phyloP scores from a whole-genome alignment of 2,113 vertebrate genomes.

The Nematolebias whitei region DNA sequence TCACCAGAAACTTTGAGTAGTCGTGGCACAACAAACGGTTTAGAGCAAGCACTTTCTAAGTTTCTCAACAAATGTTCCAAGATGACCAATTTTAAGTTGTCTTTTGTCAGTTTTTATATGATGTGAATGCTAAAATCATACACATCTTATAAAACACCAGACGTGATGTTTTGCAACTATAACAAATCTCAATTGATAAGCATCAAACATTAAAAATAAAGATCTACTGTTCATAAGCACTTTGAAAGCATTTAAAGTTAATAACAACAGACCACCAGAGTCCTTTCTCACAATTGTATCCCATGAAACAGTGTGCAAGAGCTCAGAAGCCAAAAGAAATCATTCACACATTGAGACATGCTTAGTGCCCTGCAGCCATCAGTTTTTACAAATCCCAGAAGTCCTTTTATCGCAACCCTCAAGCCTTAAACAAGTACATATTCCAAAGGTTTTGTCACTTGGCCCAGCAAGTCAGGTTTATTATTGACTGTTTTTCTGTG shows the following conservation, averaged over 20 bases:
- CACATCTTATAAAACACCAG: no score
- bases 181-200: constrained; percentile 1
- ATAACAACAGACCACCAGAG: constrained; percentile 24
- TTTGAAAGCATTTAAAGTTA: constrained; percentile 17
- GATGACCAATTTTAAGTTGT: not conserved
- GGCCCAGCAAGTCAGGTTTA: constrained; percentile 39
- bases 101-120: not conserved
- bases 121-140: no score
- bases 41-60: not conserved
- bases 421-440: constrained; percentile 34
- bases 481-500: constrained; percentile 17
- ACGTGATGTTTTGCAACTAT: not conserved
- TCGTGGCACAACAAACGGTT: not conserved
- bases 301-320: constrained; percentile 15
- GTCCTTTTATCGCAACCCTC: constrained; percentile 53
- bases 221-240: constrained; percentile 11
- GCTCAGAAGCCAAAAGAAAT: constrained; percentile 63
- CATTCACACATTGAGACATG: constrained; percentile 66
- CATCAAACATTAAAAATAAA: not conserved
- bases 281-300: constrained; percentile 41
- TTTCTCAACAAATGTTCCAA: not conserved
- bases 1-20: not conserved
- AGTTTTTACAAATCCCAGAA: constrained; percentile 70
- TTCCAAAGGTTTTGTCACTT: constrained; percentile 40
- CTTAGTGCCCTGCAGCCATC: constrained; percentile 48